These are phyloP conservation scores for Papilio xuthus DNA, from an alignment of 1,140 invertebrate species.

Conservation along the genomic window DNA sequence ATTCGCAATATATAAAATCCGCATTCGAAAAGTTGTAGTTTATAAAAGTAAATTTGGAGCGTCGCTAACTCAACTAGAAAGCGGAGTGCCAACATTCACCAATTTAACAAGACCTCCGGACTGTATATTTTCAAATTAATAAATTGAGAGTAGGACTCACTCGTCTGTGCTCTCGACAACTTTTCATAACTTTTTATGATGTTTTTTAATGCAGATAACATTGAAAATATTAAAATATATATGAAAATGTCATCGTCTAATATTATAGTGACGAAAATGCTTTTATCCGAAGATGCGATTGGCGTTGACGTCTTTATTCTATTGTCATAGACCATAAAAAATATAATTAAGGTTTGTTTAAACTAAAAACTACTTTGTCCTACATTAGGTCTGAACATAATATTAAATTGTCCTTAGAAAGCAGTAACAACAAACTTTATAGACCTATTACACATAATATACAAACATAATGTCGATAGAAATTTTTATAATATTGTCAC, in stretches of 20 bases:
- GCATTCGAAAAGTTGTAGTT: conserved; percentile 9
- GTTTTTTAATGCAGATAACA: neutral
- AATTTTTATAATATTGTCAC: neutral
- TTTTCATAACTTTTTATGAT: neutral
- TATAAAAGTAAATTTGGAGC: neutral
- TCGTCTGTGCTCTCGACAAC: conserved; percentile 2
- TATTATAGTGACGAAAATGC: neutral
- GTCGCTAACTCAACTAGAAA: conserved; percentile 4
- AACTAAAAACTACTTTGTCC: too few species aligned
- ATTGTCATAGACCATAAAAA: too few species aligned
- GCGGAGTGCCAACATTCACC: neutral
- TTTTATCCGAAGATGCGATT: too few species aligned
- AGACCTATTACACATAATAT: neutral
- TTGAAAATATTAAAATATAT: neutral
- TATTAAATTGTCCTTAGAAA: too few species aligned
- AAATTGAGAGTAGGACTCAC: conserved; percentile 12
- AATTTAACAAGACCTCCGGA: conserved; percentile 14
- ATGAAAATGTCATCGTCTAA: neutral
- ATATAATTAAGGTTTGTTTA: too few species aligned
- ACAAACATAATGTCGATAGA: neutral
- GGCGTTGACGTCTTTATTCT: too few species aligned
- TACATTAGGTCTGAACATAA: too few species aligned
- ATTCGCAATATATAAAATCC: neutral
- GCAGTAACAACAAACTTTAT: too few species aligned
- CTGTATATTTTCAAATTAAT: conserved; percentile 14